Conservation (phyloP, 1,140 invertebrate species). For the Cylas formicarius region DNA sequence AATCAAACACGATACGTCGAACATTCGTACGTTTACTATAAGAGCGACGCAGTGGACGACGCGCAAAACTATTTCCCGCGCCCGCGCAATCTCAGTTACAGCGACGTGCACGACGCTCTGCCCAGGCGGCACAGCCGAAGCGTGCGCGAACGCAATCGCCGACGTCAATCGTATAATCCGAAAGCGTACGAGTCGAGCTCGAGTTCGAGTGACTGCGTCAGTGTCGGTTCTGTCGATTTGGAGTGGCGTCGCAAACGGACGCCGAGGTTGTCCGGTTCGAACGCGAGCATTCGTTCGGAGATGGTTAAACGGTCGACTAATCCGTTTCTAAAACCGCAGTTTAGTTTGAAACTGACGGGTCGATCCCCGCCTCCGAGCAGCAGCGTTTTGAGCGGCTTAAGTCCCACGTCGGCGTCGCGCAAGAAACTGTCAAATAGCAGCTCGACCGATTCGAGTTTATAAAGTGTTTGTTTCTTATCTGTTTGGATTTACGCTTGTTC, state of each 20-base stretch:
- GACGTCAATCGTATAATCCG: conserved; percentile 50
- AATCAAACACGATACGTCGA: conserved; percentile 30
- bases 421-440: conserved; percentile 25
- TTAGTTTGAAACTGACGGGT: conserved; percentile 32
- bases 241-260: conserved; percentile 38
- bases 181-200: conserved; percentile 44
- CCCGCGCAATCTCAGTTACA: conserved; percentile 36
- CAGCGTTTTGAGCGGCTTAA: conserved; percentile 39
- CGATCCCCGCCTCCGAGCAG: conserved; percentile 40
- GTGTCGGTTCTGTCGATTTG: conserved; percentile 40
- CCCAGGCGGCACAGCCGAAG: conserved; percentile 34
- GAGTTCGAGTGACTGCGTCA: conserved; percentile 38
- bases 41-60: conserved; percentile 26
- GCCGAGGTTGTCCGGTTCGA: conserved; percentile 36
- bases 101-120: conserved; percentile 31
- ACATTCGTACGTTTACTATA: conserved; percentile 34
- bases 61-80: conserved; percentile 23
- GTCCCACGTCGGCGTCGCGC: conserved; percentile 38
- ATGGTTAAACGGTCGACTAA: conserved; percentile 33
- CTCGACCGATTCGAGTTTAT: conserved; percentile 40
- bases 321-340: conserved; percentile 37
- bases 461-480: too few relatives aligned
- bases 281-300: conserved; percentile 39
- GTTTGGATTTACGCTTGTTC: too few relatives aligned
- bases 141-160: conserved; percentile 46